Percentiles rank a stretch among this genome's conserved stretches.
Evolutionary conservation across 2,797 vertebrate species (phyloP).

Genomic region (Ptychadena robeensis): DNA sequence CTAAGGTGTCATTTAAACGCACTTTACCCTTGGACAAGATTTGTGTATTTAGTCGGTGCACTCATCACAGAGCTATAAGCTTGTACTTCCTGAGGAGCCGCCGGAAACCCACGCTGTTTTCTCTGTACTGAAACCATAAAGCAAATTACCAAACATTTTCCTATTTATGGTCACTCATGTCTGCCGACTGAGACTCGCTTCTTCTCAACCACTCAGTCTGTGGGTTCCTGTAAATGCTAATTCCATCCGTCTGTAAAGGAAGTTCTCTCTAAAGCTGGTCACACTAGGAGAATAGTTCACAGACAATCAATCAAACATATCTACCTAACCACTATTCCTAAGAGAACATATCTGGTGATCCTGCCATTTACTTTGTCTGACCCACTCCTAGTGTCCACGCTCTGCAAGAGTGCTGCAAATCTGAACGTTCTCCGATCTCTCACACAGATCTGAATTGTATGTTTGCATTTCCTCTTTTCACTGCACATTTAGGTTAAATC

Average conservation of each 20-base stretch:
- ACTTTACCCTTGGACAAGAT: not conserved
- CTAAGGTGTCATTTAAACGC: not conserved
- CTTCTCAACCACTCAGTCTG: not conserved
- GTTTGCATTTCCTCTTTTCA: no score
- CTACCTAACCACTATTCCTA: no score
- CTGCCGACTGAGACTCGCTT: not conserved
- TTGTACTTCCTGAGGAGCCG: not conserved
- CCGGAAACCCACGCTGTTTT: not conserved
- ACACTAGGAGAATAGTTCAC: not conserved
- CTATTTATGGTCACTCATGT: not conserved
- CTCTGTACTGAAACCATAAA: not conserved
- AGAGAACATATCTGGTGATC: no score
- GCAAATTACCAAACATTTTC: not conserved
- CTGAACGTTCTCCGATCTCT: no score
- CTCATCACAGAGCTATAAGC: not conserved
- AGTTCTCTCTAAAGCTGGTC: not conserved
- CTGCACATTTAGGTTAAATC: no score
- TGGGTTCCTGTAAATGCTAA: not conserved
- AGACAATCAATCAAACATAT: no score
- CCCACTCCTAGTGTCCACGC: no score
- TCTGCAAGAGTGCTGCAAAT: no score
- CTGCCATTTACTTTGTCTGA: no score
- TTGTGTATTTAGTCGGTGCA: slow-evolving; percentile 2
- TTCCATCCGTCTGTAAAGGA: not conserved
- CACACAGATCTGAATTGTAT: no score